Percentiles rank a stretch among this genome's conserved stretches.
phyloP scores from a whole-genome alignment of 2,888 invertebrate species.

The Conchocele bisecta region DNA sequence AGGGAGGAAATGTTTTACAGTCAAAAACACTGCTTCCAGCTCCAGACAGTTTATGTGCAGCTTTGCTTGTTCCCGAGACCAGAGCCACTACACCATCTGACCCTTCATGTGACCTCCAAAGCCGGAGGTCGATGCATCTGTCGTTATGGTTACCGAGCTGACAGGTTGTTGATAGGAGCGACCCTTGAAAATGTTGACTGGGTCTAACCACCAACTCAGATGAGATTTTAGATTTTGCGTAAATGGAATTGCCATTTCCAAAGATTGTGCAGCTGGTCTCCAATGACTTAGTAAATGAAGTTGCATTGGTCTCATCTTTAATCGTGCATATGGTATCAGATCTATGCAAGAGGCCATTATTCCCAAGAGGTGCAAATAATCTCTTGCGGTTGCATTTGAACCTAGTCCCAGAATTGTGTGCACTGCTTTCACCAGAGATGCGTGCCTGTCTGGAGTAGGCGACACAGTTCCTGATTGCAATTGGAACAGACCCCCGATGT shows the following conservation, averaged over 20 bases:
- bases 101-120: slow-evolving; percentile 35
- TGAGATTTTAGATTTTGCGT: slow-evolving; percentile 16
- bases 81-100: slow-evolving; percentile 27
- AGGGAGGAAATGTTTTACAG: slow-evolving; percentile 20
- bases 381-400: background rate
- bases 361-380: slow-evolving; percentile 27
- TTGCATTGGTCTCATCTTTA: slow-evolving; percentile 31
- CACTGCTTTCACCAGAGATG: too few species aligned
- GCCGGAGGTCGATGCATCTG: slow-evolving; percentile 35
- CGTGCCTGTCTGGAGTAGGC: slow-evolving; percentile 33
- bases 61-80: slow-evolving; percentile 10
- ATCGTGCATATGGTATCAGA: slow-evolving; percentile 6
- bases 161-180: slow-evolving; percentile 23
- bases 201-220: slow-evolving; percentile 39
- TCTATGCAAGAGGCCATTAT: slow-evolving; percentile 24
- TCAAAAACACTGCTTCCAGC: slow-evolving; percentile 43
- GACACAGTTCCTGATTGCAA: slow-evolving; percentile 25
- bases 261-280: slow-evolving; percentile 14
- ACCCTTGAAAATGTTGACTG: slow-evolving; percentile 26
- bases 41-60: slow-evolving; percentile 52
- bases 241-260: slow-evolving; percentile 15
- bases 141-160: slow-evolving; percentile 17
- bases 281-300: slow-evolving; percentile 10
- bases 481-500: slow-evolving; percentile 12
- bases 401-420: background rate